Percentiles rank a stretch among this genome's conserved stretches.
phyloP scores from a whole-genome alignment of 1,140 invertebrate species.

The Drosophila pachea region DNA sequence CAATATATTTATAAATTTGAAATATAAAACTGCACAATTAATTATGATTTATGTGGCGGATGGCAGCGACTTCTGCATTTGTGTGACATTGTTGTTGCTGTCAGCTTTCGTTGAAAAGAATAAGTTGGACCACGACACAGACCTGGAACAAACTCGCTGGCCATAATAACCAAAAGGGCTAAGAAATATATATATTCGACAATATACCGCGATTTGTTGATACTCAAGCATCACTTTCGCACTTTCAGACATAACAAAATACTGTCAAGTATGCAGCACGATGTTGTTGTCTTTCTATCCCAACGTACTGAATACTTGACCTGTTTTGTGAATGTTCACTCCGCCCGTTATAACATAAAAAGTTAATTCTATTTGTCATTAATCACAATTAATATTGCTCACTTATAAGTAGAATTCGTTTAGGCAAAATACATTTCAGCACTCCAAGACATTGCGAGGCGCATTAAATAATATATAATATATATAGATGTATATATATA shows the following conservation, averaged over 20 bases:
- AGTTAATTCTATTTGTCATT: slow-evolving; percentile 8
- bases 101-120: no score
- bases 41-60: no score
- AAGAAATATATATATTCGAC: no score
- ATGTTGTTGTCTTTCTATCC: slow-evolving; percentile 5
- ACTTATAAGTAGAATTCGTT: slow-evolving; percentile 48
- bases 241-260: background rate
- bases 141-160: no score
- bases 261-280: slow-evolving; percentile 42
- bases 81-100: no score
- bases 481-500: slow-evolving; percentile 11
- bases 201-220: no score
- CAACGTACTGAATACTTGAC: slow-evolving; percentile 19
- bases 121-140: no score
- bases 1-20: no score
- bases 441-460: slow-evolving; percentile 21
- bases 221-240: no score
- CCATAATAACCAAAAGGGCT: no score
- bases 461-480: slow-evolving; percentile 50
- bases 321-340: background rate
- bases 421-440: slow-evolving; percentile 42
- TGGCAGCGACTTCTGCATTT: no score
- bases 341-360: background rate
- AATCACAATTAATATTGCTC: slow-evolving; percentile 71
- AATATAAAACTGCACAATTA: no score